These are phyloP conservation scores for Phrynocephalus guinanensis DNA, from an alignment of 2,797 vertebrate genomes.

Conservation along the genomic window DNA sequence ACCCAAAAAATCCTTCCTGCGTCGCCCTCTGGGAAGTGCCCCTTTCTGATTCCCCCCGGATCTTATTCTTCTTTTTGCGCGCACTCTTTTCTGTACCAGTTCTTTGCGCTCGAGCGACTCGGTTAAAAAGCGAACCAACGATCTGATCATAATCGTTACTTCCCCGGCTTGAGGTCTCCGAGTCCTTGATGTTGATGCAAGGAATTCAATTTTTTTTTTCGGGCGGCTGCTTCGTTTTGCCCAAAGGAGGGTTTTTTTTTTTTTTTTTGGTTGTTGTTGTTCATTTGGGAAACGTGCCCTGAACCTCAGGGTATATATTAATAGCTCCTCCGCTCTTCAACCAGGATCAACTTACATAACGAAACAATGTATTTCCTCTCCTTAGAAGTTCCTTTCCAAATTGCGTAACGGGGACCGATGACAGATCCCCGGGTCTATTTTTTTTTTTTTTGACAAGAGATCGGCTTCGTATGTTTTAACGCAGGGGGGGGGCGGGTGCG, in stretches of 20 bases:
- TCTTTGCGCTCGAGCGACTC: too few species aligned
- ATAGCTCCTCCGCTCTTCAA: background rate
- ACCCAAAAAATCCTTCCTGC: too few species aligned
- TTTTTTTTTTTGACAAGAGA: too few species aligned
- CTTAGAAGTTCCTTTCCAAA: background rate
- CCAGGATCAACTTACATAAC: background rate
- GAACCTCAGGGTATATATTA: background rate
- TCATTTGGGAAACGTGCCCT: background rate
- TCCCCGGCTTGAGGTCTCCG: background rate
- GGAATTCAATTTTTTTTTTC: background rate
- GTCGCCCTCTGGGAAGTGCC: too few species aligned
- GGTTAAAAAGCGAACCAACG: too few species aligned
- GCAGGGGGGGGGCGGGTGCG: too few species aligned
- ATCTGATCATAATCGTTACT: too few species aligned
- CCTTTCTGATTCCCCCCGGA: too few species aligned
- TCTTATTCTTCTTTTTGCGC: background rate
- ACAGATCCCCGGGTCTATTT: too few species aligned
- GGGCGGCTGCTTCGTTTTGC: fast-evolving
- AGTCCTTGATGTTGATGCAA: background rate
- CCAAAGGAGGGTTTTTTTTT: background rate
- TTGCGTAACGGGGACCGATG: background rate
- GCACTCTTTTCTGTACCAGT: too few species aligned
- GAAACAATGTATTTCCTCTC: background rate
- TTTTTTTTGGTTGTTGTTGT: too few species aligned
- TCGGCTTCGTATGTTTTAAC: too few species aligned